These are phyloP conservation scores for Graptemys geographica DNA, from an alignment of 2,797 vertebrate species.

Conservation along the genomic window DNA sequence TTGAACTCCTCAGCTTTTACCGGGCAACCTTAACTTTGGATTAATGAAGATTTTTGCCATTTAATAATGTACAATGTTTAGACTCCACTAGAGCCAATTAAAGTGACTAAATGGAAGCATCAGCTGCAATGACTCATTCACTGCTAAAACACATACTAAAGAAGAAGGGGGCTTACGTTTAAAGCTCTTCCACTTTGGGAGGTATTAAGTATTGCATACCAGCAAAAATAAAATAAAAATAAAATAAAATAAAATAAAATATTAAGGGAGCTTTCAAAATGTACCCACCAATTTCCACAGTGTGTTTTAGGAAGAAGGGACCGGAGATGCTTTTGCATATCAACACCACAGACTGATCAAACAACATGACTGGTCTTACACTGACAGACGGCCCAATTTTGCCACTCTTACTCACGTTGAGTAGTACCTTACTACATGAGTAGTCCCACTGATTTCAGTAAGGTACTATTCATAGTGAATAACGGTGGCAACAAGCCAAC, in stretches of 20 bases:
- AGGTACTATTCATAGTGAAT: background rate
- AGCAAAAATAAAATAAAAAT: accelerated
- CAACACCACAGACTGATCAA: background rate
- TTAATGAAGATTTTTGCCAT: background rate
- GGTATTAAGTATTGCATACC: background rate
- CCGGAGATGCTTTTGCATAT: background rate
- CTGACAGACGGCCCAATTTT: background rate
- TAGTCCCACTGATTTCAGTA: background rate
- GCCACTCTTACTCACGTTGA: background rate
- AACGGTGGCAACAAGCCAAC: background rate
- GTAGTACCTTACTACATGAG: background rate
- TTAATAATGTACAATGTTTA: background rate
- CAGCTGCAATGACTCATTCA: background rate
- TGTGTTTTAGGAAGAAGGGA: background rate
- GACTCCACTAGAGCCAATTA: background rate
- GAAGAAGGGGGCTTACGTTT: background rate
- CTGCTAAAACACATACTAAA: background rate
- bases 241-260: accelerated
- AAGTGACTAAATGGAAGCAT: background rate
- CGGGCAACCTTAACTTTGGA: background rate
- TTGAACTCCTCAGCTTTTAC: background rate
- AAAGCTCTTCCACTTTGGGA: background rate
- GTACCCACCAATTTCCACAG: background rate
- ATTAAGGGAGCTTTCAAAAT: background rate
- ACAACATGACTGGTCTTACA: background rate